Evolutionary conservation across 2,113 vertebrate genomes (phyloP), one percentile per base, ranked within the genome.

Genomic region (Plotosus lineatus): DNA sequence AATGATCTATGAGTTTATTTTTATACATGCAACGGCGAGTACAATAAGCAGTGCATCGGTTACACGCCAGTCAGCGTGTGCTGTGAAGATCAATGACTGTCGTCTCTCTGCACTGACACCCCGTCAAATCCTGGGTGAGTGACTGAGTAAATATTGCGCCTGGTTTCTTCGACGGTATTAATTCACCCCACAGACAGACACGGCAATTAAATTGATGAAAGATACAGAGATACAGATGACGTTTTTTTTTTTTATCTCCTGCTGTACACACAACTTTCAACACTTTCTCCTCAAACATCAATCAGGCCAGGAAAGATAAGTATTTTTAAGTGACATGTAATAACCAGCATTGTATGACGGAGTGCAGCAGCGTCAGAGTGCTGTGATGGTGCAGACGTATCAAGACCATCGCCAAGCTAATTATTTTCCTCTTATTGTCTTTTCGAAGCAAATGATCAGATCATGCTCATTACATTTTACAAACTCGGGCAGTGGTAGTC

Each of bases 131-230:
- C 56, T 42, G 56, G 56, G 19, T 60, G 38, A 60, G 40, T 0
- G 26, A 46, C 14, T 12, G 61, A 55, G 63, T 71, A 51, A 71
- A 73, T 63, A 50, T 31, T 31, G 19, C 48, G 77, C 28, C 66
- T 72, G 44, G 42, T 72, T 80, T 56, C 51, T 15, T 38, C 31
- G 17, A 51, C 12, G 8, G 14, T 31, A 73, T 58, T 56, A 78
- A 50, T 38, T 66, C 31, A 8, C 75, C 36, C 56, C n/a, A 33
- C 3, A 55, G 77, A 26, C 50, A 55, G 33, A 79, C n/a, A n/a
- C n/a, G n/a, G 40, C 1, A 53, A 60, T 80, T 28, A 80, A 38
- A 31, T 19, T 28, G 26, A 50, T 73, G 38, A 51, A 42, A 51
- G 44, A 17, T 51, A 50, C 42, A 51, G 69, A 60, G 73, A 75